phyloP scores from a whole-genome alignment of 1,140 invertebrate genomes.

The Mylabris phalerata region DNA sequence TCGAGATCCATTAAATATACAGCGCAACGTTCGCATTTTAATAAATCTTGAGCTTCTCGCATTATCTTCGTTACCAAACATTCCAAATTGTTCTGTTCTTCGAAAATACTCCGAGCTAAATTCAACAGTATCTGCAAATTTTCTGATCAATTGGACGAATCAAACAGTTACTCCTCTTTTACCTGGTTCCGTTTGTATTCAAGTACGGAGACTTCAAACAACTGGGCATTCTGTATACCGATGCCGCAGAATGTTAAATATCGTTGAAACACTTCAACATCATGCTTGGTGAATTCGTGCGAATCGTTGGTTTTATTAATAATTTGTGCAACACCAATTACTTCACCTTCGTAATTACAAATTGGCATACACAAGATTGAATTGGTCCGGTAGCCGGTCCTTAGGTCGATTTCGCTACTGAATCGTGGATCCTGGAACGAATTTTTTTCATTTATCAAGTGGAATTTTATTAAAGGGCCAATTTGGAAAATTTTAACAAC shows the following conservation, averaged over 20 bases:
- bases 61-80: slow-evolving; percentile 93
- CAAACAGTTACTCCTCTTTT: not conserved
- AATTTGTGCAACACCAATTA: slow-evolving; percentile 94
- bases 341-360: slow-evolving; percentile 90
- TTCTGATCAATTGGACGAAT: no score
- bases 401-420: slow-evolving; percentile 84
- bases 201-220: slow-evolving; percentile 88
- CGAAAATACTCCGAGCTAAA: slow-evolving; percentile 81
- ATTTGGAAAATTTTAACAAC: no score
- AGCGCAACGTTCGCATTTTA: slow-evolving; percentile 88
- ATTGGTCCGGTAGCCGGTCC: slow-evolving; percentile 88
- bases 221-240: slow-evolving; percentile 93
- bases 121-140: slow-evolving; percentile 68
- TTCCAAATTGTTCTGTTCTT: slow-evolving; percentile 89
- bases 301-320: slow-evolving; percentile 89
- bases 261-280: slow-evolving; percentile 79
- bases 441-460: no score
- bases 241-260: slow-evolving; percentile 96
- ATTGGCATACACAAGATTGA: slow-evolving; percentile 92
- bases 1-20: slow-evolving; percentile 84
- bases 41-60: slow-evolving; percentile 85
- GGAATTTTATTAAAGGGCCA: no score
- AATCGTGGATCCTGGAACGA: slow-evolving; percentile 67
- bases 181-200: slow-evolving; percentile 92
- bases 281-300: slow-evolving; percentile 78